Percentiles rank a stretch among this genome's conserved stretches.
Evolutionary conservation across 2,113 vertebrate genomes (phyloP).

Genomic region (Microcebus tavaratra): DNA sequence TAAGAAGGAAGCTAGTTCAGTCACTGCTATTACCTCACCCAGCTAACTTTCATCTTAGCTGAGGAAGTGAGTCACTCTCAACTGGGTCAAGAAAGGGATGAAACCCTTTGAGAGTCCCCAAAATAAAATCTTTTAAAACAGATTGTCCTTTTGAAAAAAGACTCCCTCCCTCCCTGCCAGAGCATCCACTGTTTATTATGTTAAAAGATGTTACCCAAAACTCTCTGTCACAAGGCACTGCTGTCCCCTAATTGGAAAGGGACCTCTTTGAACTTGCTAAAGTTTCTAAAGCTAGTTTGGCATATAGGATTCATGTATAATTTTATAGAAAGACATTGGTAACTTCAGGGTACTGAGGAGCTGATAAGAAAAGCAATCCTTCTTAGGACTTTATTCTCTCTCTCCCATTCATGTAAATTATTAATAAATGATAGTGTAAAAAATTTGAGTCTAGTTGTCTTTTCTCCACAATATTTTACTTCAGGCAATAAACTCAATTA

Average conservation of each 20-base stretch:
- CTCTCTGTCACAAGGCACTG: background rate
- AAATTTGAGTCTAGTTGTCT: background rate
- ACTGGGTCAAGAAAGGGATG: background rate
- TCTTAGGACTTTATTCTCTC: background rate
- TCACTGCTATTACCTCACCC: background rate
- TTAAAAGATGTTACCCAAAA: background rate
- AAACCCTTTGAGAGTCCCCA: background rate
- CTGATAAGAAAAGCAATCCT: background rate
- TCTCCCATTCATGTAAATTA: background rate
- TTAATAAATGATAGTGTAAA: slow-evolving; percentile 10
- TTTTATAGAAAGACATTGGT: background rate
- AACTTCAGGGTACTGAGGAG: background rate
- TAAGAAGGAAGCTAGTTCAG: background rate
- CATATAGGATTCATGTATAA: background rate
- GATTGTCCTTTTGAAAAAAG: background rate
- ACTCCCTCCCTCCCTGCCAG: background rate
- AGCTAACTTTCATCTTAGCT: background rate
- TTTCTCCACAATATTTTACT: background rate
- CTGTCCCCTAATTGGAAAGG: background rate
- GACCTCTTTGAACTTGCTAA: background rate
- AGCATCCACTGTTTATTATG: background rate
- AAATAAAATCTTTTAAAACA: background rate
- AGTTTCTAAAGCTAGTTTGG: background rate
- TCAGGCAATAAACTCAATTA: background rate
- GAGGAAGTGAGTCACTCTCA: background rate